phyloP scores from a whole-genome alignment of 1,140 invertebrate species.

The Ceratoteleas bidentatus region DNA sequence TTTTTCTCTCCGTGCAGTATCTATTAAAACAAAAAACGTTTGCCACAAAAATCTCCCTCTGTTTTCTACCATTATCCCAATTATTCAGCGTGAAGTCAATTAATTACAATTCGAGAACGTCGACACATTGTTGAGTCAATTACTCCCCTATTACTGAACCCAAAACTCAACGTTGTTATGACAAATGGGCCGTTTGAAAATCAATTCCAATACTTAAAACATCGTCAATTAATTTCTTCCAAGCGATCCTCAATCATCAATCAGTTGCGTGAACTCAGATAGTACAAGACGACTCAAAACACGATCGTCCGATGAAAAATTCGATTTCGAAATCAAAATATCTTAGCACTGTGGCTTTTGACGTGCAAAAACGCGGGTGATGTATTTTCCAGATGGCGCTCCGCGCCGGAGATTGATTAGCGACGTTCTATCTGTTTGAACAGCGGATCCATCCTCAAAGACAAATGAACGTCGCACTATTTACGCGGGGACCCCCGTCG shows the following conservation, averaged over 20 bases:
- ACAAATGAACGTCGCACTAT: conserved; percentile 76
- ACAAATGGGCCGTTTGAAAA: too few species aligned
- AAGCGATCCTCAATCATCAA: conserved; percentile 15
- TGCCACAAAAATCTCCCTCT: too few species aligned
- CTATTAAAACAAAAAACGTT: too few species aligned
- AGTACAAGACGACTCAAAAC: too few species aligned
- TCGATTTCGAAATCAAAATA: conserved; percentile 9
- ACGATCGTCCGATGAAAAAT: conserved; percentile 14
- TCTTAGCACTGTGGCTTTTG: neutral
- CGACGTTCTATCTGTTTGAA: conserved; percentile 72
- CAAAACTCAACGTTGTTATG: too few species aligned
- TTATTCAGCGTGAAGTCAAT: too few species aligned
- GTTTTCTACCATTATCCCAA: too few species aligned
- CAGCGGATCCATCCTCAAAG: conserved; percentile 74
- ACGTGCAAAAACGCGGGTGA: conserved; percentile 19
- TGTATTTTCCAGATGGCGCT: conserved; percentile 41
- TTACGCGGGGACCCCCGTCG: conserved; percentile 73
- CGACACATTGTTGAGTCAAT: too few species aligned
- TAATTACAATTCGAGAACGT: too few species aligned
- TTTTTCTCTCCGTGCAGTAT: too few species aligned
- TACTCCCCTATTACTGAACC: too few species aligned
- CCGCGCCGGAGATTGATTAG: conserved; percentile 72
- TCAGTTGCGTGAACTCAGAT: too few species aligned
- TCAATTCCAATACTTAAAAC: neutral
- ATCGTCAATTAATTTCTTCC: neutral